Evolutionary conservation across 1,140 invertebrate genomes (phyloP), one percentile per base, ranked within the genome.

Genomic region (Halyomorpha halys): DNA sequence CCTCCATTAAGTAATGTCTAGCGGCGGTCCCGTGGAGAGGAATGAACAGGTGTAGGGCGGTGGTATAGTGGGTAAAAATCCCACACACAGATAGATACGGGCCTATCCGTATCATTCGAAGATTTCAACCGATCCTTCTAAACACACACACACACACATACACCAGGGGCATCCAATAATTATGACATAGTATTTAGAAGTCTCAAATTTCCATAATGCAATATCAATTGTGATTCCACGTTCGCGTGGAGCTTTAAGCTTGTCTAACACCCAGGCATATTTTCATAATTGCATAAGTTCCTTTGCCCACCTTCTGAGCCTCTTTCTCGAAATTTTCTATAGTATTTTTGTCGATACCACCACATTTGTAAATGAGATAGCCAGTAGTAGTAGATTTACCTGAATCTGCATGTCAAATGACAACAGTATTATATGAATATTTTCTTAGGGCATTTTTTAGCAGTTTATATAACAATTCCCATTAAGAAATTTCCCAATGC

Each of bases 141-240:
- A n/a, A n/a, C n/a, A n/a, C n/a, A n/a, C n/a, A n/a, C n/a, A n/a
- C n/a, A n/a, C n/a, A n/a, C n/a, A n/a, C n/a, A n/a, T n/a, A n/a
- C n/a, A 14, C 97, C 97, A 15, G 97, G 97, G 23, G 97, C 96
- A 77, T 99, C 97, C n/a, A 77, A 99, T 98, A 76, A 99, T 97
- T 69, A 96, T 99, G 27, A 99, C 90, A 75, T 96, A 97, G 78
- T 94, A 98, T 75, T 94, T 98, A 45, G 85, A 81, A 3, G 96
- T 98, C 76, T 98, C 95, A 74, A 99, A 98, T 77, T 98, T 98
- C 96, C 96, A 98, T 61, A 98, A 78, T n/a, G 96, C 94, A 74
- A 98, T 98, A 77, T 98, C 96, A 72, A 99, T 99, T 73, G 97
- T 99, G 75, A 99, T 99, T 85, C 97, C 97, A 80, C 97, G 91